Conservation (phyloP, 2,797 vertebrate genomes). For the Neopelma chrysocephalum region DNA sequence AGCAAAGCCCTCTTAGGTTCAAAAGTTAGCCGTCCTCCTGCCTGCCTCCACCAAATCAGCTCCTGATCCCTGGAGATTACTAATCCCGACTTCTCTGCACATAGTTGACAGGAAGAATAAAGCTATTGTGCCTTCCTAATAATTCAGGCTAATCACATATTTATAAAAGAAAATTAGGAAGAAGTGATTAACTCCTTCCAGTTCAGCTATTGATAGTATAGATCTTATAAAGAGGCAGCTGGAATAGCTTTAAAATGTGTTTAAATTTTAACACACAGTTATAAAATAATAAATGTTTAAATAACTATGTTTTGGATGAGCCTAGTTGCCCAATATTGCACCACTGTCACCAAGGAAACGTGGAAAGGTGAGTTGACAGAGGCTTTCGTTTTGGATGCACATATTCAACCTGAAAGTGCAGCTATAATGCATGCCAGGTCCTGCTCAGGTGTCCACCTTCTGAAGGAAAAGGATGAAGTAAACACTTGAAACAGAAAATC, state of each 20-base stretch:
- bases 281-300: conserved; percentile 59
- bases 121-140: conserved; percentile 71
- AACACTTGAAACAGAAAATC: not conserved
- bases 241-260: conserved; percentile 30
- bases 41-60: conserved; percentile 87
- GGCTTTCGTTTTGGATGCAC: not conserved
- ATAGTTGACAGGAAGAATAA: conserved; percentile 85
- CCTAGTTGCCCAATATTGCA: not conserved
- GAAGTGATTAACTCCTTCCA: conserved; percentile 35
- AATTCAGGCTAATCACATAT: conserved; percentile 60
- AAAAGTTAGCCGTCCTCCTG: conserved; percentile 89
- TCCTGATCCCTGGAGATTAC: conserved; percentile 81
- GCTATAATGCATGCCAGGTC: not conserved
- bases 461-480: not conserved
- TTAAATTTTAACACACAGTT: conserved; percentile 38
- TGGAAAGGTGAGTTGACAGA: not conserved
- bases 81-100: conserved; percentile 84
- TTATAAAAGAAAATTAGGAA: conserved; percentile 58
- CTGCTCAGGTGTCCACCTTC: not conserved
- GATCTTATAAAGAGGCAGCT: conserved; percentile 18
- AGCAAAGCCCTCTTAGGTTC: conserved; percentile 86
- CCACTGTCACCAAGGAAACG: conserved; percentile 43
- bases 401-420: not conserved
- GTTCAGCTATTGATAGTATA: not conserved
- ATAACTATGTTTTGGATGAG: conserved; percentile 27